A percentile compares a stretch with the other conserved stretches of the same genome.
phyloP scores from a whole-genome alignment of 2,888 invertebrate species.

The Therioaphis trifolii region DNA sequence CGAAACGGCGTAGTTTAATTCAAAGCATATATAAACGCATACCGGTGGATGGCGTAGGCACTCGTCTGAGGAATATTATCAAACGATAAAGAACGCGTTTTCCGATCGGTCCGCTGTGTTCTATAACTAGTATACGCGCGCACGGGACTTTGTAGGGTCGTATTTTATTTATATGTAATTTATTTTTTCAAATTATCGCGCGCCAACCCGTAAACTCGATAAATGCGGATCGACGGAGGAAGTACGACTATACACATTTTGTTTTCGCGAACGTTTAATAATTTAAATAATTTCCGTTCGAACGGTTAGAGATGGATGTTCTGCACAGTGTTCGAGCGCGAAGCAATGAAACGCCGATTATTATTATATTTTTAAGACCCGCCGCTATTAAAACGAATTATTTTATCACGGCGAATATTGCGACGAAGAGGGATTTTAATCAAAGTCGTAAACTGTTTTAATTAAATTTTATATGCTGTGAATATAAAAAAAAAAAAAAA shows the following conservation, averaged over 20 bases:
- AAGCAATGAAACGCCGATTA: slow-evolving; percentile 15
- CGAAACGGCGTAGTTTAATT: too few relatives aligned
- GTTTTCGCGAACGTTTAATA: slow-evolving; percentile 3
- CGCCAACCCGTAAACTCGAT: too few relatives aligned
- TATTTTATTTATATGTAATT: too few relatives aligned
- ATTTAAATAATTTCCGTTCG: slow-evolving; percentile 41
- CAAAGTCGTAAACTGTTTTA: slow-evolving; percentile 50
- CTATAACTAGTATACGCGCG: too few relatives aligned
- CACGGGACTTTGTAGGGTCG: too few relatives aligned
- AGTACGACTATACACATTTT: not conserved
- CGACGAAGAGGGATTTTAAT: slow-evolving; percentile 31
- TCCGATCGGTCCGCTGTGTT: too few relatives aligned
- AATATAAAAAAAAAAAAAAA: too few relatives aligned
- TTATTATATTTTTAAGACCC: slow-evolving; percentile 25
- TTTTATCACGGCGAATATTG: slow-evolving; percentile 6
- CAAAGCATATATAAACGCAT: too few relatives aligned
- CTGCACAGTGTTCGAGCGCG: not conserved
- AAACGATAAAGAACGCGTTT: too few relatives aligned
- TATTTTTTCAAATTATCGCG: too few relatives aligned
- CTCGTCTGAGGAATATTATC: too few relatives aligned
- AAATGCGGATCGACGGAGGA: not conserved
- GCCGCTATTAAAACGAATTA: slow-evolving; percentile 22
- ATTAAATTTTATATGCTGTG: slow-evolving; percentile 34
- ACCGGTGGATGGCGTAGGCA: too few relatives aligned
- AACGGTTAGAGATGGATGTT: not conserved